Evolutionary conservation across 1,140 invertebrate species (phyloP), one percentile per base, ranked within the genome.

Genomic region (Trinorchestia longiramus): DNA sequence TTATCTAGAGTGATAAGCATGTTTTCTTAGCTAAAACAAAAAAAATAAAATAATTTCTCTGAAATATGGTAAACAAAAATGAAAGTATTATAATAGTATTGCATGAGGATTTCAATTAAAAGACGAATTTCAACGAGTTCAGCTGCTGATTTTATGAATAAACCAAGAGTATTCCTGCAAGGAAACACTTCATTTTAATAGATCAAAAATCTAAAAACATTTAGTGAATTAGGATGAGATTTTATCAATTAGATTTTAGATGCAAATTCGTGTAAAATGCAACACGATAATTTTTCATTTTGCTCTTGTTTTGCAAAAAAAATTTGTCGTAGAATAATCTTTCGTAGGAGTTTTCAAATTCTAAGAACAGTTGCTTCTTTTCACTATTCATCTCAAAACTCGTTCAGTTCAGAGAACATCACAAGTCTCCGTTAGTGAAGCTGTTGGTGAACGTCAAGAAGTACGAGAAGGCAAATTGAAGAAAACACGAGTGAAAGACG

Each of bases 1-100:
- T 94, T 94, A 43, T 94, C 92, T 94, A 40, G 11, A 44, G 43
- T 43, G 44, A 94, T 94, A 43, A 94, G 43, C 92, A 94, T 94
- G 43, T 45, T 94, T 94, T 43, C 43, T 94, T 47, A 42, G 4
- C 3, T 90, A 90, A 77, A 77, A 77, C 11, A 36, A 3, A 77
- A n/a, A n/a, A 77, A 77, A 77, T 77, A 77, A 77, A 77, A 77
- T 15, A 3, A 23, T 77, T 77, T 77, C 28, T 77, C 62, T 23
- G 11, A 15, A 77, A 77, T 77, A 15, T 19, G 15, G 3, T 11
- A 15, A 23, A 19, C 11, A 28, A 77, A 77, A 77, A 3, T 77
- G 11, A 36, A 77, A 77, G 36, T 77, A 77, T 23, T 77, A n/a
- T 36, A 15, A 77, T 36, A 36, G 62, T 11, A 28, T 28, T 77